Evolutionary conservation across 2,797 vertebrate genomes (phyloP), one percentile per base, ranked within the genome.

Genomic region (Sebastes reedi): DNA sequence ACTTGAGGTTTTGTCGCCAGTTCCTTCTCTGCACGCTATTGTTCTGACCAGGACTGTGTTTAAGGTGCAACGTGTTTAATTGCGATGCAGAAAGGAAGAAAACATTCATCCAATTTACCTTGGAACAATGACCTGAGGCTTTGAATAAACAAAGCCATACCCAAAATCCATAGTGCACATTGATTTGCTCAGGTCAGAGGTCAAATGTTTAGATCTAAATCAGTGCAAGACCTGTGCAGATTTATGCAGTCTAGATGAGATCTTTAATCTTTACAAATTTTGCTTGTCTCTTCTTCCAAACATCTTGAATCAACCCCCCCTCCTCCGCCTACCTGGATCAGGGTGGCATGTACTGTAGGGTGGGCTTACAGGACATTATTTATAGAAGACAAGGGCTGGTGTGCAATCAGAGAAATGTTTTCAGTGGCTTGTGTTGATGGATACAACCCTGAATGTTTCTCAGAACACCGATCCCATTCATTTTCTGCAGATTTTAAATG

Each of bases 401-500:
- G 36, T 92, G 84, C 87, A 91, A 91, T 93, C 84, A 91, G 10
- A 87, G 75, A 81, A 84, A 79, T 79, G 79, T 75, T 72, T 82
- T 72, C 61, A 52, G 75, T 78, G 65, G 29, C 72, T 64, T 67
- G 64, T 85, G 89, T 87, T 92, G 88, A 92, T 88, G 69, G 69
- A 89, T 82, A 86, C 72, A 50, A 16, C 65, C 62, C 30, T 5
- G 6, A 86, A 68, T 74, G 71, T 82, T 85, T 87, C 76, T 81
- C 76, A 64, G 67, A 74, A 67, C 71, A 75, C 87, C 3, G 7
- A 81, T 77, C 83, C 88, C 82, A 84, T 82, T 91, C 85, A 89
- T 92, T 92, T 87, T 86, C 62, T 34, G 79, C n/a, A 75, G 77
- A 81, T 86, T 87, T 87, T 61, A 88, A 93, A 89, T 88, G 68